Percentiles rank a stretch among this genome's conserved stretches.
These are phyloP conservation scores for Lithobates pipiens DNA, from an alignment of 2,797 vertebrate species.

Conservation along the genomic window DNA sequence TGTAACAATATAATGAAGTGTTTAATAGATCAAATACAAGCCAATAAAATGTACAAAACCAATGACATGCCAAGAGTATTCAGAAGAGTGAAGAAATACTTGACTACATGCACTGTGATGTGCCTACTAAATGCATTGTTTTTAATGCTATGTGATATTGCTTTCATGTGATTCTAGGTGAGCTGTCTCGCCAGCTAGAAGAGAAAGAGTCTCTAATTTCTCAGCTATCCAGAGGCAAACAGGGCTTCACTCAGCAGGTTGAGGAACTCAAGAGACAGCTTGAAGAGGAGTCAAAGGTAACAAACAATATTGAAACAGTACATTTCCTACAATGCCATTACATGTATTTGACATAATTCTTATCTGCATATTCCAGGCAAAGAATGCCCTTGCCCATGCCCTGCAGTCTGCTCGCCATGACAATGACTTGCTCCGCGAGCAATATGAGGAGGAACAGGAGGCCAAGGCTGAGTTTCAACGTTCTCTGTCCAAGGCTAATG, in stretches of 20 bases:
- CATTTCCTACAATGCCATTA: no score
- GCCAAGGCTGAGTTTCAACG: slow-evolving; percentile 72
- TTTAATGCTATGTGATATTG: neutral
- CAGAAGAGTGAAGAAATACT: no score
- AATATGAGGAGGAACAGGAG: slow-evolving; percentile 78
- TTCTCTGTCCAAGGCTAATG: slow-evolving; percentile 77
- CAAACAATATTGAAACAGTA: no score
- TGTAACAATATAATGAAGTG: neutral
- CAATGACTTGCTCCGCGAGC: slow-evolving; percentile 74
- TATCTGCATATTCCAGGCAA: slow-evolving; percentile 68
- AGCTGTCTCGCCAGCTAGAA: slow-evolving; percentile 83
- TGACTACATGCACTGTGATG: no score
- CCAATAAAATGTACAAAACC: no score
- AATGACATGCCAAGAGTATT: no score
- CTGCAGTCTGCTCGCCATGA: slow-evolving; percentile 77
- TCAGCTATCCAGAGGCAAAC: slow-evolving; percentile 89
- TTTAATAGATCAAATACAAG: neutral
- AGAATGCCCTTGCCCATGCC: slow-evolving; percentile 76
- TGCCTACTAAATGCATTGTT: no score
- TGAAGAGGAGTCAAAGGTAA: no score
- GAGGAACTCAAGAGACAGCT: no score
- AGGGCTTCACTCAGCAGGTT: slow-evolving; percentile 90
- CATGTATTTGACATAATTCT: neutral
- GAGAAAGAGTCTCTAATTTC: slow-evolving; percentile 89
- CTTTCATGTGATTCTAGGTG: slow-evolving; percentile 73